Percentiles rank a stretch among this genome's conserved stretches.
These are phyloP conservation scores for Sicus ferrugineus DNA, from an alignment of 2,888 invertebrate species.

Conservation along the genomic window DNA sequence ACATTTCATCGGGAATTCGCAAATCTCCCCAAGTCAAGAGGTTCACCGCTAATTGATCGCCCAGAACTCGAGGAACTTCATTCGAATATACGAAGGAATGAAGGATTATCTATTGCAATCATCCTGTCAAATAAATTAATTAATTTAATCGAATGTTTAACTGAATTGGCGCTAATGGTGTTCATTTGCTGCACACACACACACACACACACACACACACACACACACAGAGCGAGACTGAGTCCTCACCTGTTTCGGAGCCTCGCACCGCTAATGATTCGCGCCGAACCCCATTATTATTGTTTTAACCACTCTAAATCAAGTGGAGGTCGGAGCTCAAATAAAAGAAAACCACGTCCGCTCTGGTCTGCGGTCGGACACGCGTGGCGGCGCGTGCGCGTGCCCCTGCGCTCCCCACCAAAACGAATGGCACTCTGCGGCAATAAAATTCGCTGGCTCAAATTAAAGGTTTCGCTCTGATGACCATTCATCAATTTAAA, in stretches of 20 bases:
- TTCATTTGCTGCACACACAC: conserved; percentile 9
- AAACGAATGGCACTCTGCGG: conserved; percentile 1
- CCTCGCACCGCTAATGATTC: conserved; percentile 16
- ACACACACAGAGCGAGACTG: no score
- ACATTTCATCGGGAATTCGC: no score
- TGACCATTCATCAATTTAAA: conserved; percentile 20
- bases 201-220: no score
- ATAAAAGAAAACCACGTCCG: conserved; percentile 25
- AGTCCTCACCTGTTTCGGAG: neutral
- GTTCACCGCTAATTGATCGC: no score
- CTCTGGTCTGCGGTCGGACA: neutral
- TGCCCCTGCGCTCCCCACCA: neutral
- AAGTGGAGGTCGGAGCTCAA: conserved; percentile 16
- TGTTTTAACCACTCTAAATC: conserved; percentile 19
- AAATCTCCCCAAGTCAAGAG: no score
- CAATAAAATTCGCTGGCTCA: conserved; percentile 23
- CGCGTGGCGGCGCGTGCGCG: conserved; percentile 7
- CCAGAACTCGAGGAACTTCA: no score
- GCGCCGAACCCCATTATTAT: conserved; percentile 21
- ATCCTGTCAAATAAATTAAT: no score
- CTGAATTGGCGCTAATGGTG: neutral
- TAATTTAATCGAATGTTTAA: neutral
- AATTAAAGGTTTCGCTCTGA: conserved; percentile 25
- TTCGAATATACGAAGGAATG: no score
- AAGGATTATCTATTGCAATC: no score